These are phyloP conservation scores for Crematogaster levior DNA, from an alignment of 2,888 invertebrate genomes.

Conservation along the genomic window DNA sequence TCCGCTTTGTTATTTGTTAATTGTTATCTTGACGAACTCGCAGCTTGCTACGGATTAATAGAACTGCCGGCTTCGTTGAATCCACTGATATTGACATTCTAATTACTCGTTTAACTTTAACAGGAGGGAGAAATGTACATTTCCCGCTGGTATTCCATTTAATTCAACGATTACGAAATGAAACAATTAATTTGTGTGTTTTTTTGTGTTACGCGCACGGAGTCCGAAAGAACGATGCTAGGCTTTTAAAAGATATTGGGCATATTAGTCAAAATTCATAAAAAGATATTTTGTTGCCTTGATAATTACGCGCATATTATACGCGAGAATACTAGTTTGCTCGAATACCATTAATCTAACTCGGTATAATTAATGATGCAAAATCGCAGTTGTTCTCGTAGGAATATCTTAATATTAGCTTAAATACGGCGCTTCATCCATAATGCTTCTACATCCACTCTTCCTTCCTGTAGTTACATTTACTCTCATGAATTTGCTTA, in stretches of 20 bases:
- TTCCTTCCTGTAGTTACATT: constrained; percentile 80
- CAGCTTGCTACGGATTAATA: constrained; percentile 31
- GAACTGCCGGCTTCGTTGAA: constrained; percentile 37
- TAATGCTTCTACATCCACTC: constrained; percentile 71
- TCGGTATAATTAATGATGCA: constrained; percentile 3
- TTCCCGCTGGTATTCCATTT: neutral
- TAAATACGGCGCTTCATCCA: constrained; percentile 72
- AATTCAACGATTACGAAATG: constrained; percentile 15
- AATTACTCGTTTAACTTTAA: neutral
- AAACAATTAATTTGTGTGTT: constrained; percentile 74
- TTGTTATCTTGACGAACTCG: constrained; percentile 11
- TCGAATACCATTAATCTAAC: constrained; percentile 9
- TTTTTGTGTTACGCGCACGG: constrained; percentile 73
- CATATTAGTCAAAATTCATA: neutral
- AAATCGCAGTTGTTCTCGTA: constrained; percentile 73
- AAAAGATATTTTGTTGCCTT: neutral
- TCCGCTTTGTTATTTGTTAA: constrained; percentile 32
- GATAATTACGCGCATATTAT: neutral
- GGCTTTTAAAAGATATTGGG: too few relatives aligned
- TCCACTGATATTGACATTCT: neutral
- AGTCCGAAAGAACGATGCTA: constrained; percentile 71
- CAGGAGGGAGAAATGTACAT: neutral
- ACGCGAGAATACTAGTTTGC: neutral
- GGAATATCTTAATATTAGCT: constrained; percentile 66
- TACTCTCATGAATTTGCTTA: constrained; percentile 75